Evolutionary conservation across 2,113 vertebrate genomes (phyloP), one percentile per base, ranked within the genome.

Genomic region (Bungarus multicinctus): DNA sequence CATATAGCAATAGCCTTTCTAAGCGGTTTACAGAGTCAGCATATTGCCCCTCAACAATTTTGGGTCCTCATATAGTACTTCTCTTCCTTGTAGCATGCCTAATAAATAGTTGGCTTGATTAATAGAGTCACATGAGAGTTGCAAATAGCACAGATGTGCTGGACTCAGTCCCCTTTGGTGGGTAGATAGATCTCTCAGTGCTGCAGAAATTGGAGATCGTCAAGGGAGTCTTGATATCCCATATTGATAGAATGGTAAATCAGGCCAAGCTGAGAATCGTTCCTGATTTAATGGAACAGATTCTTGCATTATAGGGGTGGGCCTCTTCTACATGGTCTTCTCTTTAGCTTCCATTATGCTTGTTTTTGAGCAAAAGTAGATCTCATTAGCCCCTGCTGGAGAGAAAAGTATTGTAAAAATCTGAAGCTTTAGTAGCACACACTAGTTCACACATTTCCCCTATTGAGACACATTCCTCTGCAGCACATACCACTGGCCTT

Each of bases 371-470:
- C 69, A 39, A 25, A 6, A 4, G n/a, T 91, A 54, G 9, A 20
- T 74, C 52, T 45, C 20, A 8, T 12, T 0, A 10, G 2, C 39
- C 69, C 87, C 64, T 39, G 0, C 2, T n/a, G 90, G 53, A 10
- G 58, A 94, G 90, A 90, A 81, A 96, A 93, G 87, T 0, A 0
- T 52, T 87, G 34, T 47, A 53, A 89, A 54, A 54, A 34, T 25
- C 18, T 45, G 86, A 94, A 69, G 12, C n/a, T 92, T 92, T 57
- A 30, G 53, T 30, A 93, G 47, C 69, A 25, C 55, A 87, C 27
- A 22, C 90, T 39, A 88, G 81, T 81, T 89, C 57, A 90, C 81
- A 90, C 74, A 87, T 64, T 92, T 94, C 87, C 57, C 93, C 0
- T 1, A 5, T 1, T 2, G 91, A 95, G 93, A 94, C 0, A 0